Conservation (phyloP, 2,888 invertebrate species). For the Pogonocherus hispidulus region DNA sequence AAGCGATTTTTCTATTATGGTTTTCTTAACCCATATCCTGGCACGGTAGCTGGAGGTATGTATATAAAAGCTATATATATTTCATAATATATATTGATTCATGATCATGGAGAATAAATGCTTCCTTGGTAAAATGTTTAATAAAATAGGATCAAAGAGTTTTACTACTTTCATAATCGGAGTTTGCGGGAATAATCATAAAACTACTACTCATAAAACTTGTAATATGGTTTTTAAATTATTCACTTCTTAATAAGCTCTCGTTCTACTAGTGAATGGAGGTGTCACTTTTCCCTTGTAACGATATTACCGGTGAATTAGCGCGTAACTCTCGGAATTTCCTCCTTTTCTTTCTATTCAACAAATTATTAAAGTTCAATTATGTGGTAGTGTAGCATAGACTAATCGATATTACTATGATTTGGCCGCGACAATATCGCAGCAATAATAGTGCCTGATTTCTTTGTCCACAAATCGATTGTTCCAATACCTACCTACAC, state of each 20-base stretch:
- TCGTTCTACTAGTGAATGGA: no score
- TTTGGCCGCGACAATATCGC: background rate
- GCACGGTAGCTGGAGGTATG: no score
- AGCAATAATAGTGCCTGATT: slow-evolving; percentile 10
- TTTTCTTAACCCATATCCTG: no score
- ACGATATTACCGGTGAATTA: background rate
- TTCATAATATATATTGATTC: no score
- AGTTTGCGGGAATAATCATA: no score
- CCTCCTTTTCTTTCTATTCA: background rate
- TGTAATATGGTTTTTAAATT: background rate
- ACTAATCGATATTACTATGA: slow-evolving; percentile 13
- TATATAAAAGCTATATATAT: no score
- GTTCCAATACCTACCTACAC: background rate
- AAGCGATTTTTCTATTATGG: no score
- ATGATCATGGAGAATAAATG: no score
- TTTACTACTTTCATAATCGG: no score
- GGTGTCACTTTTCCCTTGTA: background rate
- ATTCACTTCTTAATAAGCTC: background rate
- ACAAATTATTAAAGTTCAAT: slow-evolving; percentile 19
- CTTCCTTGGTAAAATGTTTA: no score
- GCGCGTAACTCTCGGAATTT: background rate
- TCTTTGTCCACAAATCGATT: slow-evolving; percentile 9
- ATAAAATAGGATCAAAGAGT: no score
- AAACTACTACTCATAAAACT: no score
- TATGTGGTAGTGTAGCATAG: background rate